Conservation (phyloP, 2,888 invertebrate genomes). For the Scaptomyza reducta region DNA sequence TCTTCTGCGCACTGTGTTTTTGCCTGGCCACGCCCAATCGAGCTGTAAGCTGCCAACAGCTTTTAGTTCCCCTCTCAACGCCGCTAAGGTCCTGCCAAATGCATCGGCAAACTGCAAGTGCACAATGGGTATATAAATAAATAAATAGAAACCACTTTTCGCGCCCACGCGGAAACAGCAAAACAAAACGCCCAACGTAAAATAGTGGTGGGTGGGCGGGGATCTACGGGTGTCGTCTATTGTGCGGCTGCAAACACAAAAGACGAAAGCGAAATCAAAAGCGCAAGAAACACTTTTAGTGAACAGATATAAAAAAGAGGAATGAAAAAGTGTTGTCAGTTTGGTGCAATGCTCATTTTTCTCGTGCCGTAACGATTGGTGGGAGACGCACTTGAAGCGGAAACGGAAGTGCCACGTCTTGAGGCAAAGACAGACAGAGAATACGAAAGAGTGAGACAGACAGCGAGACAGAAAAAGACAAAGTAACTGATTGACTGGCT, state of each 20-base stretch:
- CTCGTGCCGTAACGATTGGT: conserved; percentile 19
- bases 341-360: conserved; percentile 68
- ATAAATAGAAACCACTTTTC: conserved; percentile 75
- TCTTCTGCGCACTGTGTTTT: neutral
- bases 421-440: conserved; percentile 31
- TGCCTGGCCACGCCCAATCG: conserved; percentile 16
- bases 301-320: neutral
- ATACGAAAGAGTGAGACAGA: neutral
- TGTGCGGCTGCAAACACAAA: conserved; percentile 45
- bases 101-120: conserved; percentile 40
- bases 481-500: conserved; percentile 60
- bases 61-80: neutral
- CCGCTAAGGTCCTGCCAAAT: conserved; percentile 4
- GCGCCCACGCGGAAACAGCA: conserved; percentile 64
- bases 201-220: neutral
- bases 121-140: conserved; percentile 71
- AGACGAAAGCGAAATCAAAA: conserved; percentile 64
- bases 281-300: conserved; percentile 49
- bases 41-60: conserved; percentile 8
- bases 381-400: conserved; percentile 56
- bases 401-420: conserved; percentile 78
- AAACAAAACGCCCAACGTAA: conserved; percentile 41
- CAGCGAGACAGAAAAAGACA: conserved; percentile 9
- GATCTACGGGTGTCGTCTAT: conserved; percentile 17
- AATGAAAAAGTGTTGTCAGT: conserved; percentile 60